Base-by-base conservation (phyloP, 2,888 invertebrate genomes). In the Petrophora chlorosata region DNA sequence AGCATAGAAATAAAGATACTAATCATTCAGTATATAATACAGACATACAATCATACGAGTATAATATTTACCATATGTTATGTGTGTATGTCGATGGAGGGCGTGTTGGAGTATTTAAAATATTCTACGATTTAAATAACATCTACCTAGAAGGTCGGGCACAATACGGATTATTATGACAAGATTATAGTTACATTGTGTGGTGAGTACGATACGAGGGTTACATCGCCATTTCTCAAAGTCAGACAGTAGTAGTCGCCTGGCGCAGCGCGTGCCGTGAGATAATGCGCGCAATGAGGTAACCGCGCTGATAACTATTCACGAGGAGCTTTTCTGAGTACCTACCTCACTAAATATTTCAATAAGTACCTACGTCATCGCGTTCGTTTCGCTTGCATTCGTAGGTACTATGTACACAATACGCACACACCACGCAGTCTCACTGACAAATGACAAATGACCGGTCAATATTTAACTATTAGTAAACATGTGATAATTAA, bases 401-500 rank as follows among this genome's bases (percentile, higher is more conserved):
- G n/a, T n/a, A n/a, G n/a, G n/a, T n/a, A n/a, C n/a, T n/a, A n/a
- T n/a, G n/a, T n/a, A n/a, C n/a, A n/a, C n/a, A n/a, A n/a, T n/a
- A n/a, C n/a, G n/a, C n/a, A n/a, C n/a, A n/a, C n/a, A n/a, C n/a
- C n/a, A n/a, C n/a, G n/a, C n/a, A n/a, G n/a, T n/a, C n/a, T n/a
- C n/a, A n/a, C n/a, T n/a, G n/a, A n/a, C n/a, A n/a, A n/a, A n/a
- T n/a, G n/a, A n/a, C n/a, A 5, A 29, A 12, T 8, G 2, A 14
- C 8, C 7, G n/a, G 34, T 34, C n/a, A 14, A 22, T 23, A 14
- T 34, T n/a, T 13, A 19, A 35, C 3, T 14, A 9, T 2, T 45
- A 17, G n/a, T 16, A 55, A 54, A 52, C 51, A 43, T 13, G 32
- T 43, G 54, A 8, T 4, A 51, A 56, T 61, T 28, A 52, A 56